A percentile compares a stretch with the other conserved stretches of the same genome.
These are phyloP conservation scores for Condylura cristata DNA, from an alignment of 2,113 vertebrate species.

Conservation along the genomic window DNA sequence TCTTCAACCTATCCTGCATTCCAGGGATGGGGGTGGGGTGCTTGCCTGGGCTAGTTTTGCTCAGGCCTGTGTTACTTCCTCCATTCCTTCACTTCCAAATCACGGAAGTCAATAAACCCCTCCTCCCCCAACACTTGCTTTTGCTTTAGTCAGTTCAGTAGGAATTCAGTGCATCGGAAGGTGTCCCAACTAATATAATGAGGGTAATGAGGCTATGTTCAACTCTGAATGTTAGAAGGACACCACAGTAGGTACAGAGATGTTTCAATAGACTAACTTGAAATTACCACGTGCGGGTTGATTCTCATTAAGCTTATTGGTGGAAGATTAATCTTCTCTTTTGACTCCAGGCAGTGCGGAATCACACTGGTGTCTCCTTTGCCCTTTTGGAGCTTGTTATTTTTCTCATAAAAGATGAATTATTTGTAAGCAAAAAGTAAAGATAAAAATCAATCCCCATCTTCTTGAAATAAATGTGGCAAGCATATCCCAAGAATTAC, in stretches of 20 bases:
- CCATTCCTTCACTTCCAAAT: too few relatives aligned
- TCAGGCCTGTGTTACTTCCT: too few relatives aligned
- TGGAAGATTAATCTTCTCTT: constrained; percentile 29
- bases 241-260: neutral
- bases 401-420: constrained; percentile 74
- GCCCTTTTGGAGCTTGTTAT: constrained; percentile 71
- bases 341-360: constrained; percentile 42
- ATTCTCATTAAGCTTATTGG: constrained; percentile 44
- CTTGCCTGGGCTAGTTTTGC: too few relatives aligned
- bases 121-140: neutral
- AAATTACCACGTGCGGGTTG: constrained; percentile 26
- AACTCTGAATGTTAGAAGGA: constrained; percentile 30
- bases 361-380: constrained; percentile 43
- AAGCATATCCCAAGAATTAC: constrained; percentile 51
- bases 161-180: neutral
- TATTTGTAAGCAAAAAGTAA: constrained; percentile 79
- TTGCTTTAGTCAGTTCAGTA: constrained; percentile 13
- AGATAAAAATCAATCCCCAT: constrained; percentile 76
- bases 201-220: neutral
- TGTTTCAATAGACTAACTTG: neutral
- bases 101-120: neutral
- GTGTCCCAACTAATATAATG: neutral
- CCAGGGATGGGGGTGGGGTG: too few relatives aligned
- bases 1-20: too few relatives aligned
- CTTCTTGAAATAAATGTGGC: constrained; percentile 54